phyloP scores from a whole-genome alignment of 1,140 invertebrate species.

The Drosophila eugracilis region DNA sequence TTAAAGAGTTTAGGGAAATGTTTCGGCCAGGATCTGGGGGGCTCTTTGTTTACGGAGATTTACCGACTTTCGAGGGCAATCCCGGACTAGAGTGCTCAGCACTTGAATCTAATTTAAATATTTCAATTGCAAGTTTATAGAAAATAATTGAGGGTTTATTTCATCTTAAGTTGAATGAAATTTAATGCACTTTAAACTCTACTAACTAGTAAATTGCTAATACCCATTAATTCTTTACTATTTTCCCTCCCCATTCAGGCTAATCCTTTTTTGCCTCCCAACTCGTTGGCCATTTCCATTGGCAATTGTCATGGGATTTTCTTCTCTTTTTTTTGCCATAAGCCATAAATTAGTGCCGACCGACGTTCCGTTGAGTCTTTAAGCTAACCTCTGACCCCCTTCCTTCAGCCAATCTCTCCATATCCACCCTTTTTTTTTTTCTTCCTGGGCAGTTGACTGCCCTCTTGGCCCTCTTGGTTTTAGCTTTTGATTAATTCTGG shows the following conservation, averaged over 20 bases:
- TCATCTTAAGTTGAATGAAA: too few relatives aligned
- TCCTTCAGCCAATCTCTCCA: too few relatives aligned
- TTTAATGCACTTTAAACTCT: too few relatives aligned
- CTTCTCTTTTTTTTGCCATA: slow-evolving; percentile 5
- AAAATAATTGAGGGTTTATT: too few relatives aligned
- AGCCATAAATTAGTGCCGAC: slow-evolving; percentile 44
- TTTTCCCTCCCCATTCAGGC: neutral
- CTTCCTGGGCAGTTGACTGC: too few relatives aligned
- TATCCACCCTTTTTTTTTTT: too few relatives aligned
- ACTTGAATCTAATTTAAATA: neutral
- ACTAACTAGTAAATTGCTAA: neutral
- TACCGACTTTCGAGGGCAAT: neutral
- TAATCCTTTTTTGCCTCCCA: slow-evolving; percentile 27
- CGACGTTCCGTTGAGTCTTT: slow-evolving; percentile 37
- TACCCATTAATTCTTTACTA: neutral
- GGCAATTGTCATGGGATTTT: slow-evolving; percentile 31
- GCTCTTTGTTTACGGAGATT: slow-evolving; percentile 8
- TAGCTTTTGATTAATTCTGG: slow-evolving; percentile 41
- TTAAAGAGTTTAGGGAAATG: slow-evolving; percentile 36
- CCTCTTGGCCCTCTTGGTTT: neutral
- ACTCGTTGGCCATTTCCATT: slow-evolving; percentile 7
- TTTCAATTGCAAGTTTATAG: neutral
- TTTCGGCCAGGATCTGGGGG: slow-evolving; percentile 12
- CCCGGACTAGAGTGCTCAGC: too few relatives aligned
- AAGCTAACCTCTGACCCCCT: slow-evolving; percentile 41